Evolutionary conservation across 2,888 invertebrate genomes (phyloP).

Genomic region (Patella pellucida): DNA sequence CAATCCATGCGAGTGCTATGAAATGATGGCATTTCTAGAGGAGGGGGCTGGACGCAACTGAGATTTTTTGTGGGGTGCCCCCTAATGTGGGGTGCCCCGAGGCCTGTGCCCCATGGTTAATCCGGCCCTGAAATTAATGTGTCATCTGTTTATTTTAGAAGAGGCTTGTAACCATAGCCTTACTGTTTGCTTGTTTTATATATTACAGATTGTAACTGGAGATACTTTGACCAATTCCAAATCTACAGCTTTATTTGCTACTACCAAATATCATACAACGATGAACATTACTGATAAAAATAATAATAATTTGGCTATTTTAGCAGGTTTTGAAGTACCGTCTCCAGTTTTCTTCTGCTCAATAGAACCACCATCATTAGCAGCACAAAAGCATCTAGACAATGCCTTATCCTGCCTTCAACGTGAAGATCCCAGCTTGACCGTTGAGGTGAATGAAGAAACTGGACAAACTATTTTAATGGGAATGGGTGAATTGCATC

Average conservation of each 20-base stretch:
- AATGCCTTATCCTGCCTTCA: conserved; percentile 84
- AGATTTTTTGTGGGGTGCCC: no score
- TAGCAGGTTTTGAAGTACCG: conserved; percentile 81
- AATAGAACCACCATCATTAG: conserved; percentile 89
- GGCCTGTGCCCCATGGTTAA: no score
- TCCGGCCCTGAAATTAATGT: no score
- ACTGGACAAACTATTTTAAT: conserved; percentile 78
- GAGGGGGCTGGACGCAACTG: no score
- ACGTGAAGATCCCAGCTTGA: conserved; percentile 85
- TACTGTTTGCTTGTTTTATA: not conserved
- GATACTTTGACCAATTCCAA: conserved; percentile 71
- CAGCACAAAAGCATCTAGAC: conserved; percentile 83
- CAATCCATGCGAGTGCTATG: no score
- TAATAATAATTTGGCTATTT: conserved; percentile 46
- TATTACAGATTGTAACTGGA: conserved; percentile 74
- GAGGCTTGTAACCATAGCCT: no score
- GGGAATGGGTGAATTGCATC: conserved; percentile 97
- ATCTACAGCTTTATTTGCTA: conserved; percentile 44
- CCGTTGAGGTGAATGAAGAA: conserved; percentile 34
- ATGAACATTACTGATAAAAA: not conserved
- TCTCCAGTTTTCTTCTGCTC: conserved; percentile 98
- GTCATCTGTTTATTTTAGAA: no score
- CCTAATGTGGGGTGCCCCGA: no score
- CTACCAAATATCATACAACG: conserved; percentile 25
- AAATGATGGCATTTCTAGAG: no score